These are phyloP conservation scores for Porites evermanni DNA, from an alignment of 92 coral and sea anemone genomes.

Conservation along the genomic window DNA sequence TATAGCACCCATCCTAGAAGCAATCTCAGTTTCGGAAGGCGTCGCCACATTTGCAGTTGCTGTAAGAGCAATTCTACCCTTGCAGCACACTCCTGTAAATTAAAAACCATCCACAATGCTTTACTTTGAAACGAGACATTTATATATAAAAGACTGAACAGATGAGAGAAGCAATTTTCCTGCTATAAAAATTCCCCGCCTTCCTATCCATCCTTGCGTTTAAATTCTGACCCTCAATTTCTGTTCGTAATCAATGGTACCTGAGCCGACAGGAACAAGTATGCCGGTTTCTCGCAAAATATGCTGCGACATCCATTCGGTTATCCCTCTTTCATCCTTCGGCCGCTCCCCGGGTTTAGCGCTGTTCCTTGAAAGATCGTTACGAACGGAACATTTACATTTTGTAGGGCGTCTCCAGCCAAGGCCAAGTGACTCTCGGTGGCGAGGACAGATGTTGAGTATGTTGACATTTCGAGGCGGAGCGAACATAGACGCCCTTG, in stretches of 20 bases:
- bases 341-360: constrained; percentile 33
- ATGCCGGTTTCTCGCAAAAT: background rate
- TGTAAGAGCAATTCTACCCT: too few species aligned
- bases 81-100: too few species aligned
- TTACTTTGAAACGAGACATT: too few species aligned
- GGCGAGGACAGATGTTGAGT: constrained; percentile 55
- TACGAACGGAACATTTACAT: constrained; percentile 35
- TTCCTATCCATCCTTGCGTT: constrained; percentile 27
- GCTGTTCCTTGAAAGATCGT: constrained; percentile 18
- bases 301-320: background rate
- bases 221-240: background rate
- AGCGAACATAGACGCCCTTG: constrained; percentile 61
- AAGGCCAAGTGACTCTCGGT: background rate
- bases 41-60: too few species aligned
- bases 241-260: constrained; percentile 39
- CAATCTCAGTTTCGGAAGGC: too few species aligned
- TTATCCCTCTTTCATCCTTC: constrained; percentile 58
- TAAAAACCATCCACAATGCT: too few species aligned
- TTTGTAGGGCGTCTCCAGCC: constrained; percentile 22
- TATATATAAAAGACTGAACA: too few species aligned
- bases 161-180: too few species aligned
- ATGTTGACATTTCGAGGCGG: constrained; percentile 49
- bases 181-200: constrained; percentile 13
- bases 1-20: too few species aligned
- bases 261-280: constrained; percentile 61